Percentiles rank a stretch among this genome's conserved stretches.
Conservation (phyloP, 2,888 invertebrate genomes). For the Melipona beecheii region DNA sequence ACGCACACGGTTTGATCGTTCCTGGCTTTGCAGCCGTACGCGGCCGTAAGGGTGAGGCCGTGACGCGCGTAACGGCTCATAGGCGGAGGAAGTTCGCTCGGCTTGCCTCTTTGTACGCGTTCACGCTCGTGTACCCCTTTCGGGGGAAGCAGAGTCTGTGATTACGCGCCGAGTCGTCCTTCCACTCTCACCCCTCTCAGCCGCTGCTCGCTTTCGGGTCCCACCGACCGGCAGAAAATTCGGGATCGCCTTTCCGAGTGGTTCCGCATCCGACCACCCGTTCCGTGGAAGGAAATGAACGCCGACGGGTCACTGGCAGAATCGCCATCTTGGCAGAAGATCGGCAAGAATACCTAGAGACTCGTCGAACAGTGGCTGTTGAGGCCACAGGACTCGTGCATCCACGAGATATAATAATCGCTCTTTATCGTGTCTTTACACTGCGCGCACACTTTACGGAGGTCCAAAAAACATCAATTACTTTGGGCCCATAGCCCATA, state of each 20-base stretch:
- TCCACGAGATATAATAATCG: too few species aligned
- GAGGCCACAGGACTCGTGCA: too few species aligned
- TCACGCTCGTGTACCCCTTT: slow-evolving; percentile 53
- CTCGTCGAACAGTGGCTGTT: too few species aligned
- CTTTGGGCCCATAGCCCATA: too few species aligned
- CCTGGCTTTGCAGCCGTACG: slow-evolving; percentile 31
- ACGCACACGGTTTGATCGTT: slow-evolving; percentile 53
- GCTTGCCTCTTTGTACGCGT: slow-evolving; percentile 46
- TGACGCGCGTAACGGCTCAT: slow-evolving; percentile 22
- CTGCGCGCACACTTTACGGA: too few species aligned
- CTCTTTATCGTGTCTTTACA: too few species aligned
- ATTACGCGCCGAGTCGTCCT: slow-evolving; percentile 53
- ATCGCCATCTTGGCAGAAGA: background rate
- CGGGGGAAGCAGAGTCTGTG: slow-evolving; percentile 30
- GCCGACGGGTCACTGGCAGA: slow-evolving; percentile 16
- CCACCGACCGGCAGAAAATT: slow-evolving; percentile 56
- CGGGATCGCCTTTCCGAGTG: slow-evolving; percentile 60
- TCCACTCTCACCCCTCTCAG: slow-evolving; percentile 17
- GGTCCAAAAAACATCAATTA: too few species aligned
- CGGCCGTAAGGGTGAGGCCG: background rate
- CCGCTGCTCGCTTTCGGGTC: slow-evolving; percentile 16
- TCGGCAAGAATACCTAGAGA: background rate
- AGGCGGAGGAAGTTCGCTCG: slow-evolving; percentile 30
- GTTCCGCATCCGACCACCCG: slow-evolving; percentile 42
- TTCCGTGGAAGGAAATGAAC: slow-evolving; percentile 57